A percentile compares a stretch with the other conserved stretches of the same genome.
These are phyloP conservation scores for Epinotia brunnichana DNA, from an alignment of 2,888 invertebrate species.

Conservation along the genomic window DNA sequence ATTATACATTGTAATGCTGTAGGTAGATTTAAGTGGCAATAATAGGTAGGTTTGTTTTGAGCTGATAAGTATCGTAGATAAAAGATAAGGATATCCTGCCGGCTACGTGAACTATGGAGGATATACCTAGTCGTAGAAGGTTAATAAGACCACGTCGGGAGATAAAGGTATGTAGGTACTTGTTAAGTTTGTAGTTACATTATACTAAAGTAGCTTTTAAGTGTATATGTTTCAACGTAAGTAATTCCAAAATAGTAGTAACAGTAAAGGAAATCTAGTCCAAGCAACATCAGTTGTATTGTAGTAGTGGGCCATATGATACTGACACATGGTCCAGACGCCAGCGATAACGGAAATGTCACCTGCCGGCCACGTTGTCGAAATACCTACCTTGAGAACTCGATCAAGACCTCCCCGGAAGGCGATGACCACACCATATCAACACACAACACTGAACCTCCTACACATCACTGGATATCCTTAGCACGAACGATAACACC, in stretches of 20 bases:
- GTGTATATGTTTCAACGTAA: background rate
- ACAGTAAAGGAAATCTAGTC: background rate
- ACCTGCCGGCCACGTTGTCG: constrained; percentile 35
- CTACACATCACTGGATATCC: constrained; percentile 80
- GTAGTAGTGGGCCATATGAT: constrained; percentile 20
- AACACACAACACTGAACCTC: constrained; percentile 73
- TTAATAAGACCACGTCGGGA: too few species aligned
- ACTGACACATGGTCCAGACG: constrained; percentile 24
- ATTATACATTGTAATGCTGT: background rate
- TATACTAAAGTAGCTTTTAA: background rate
- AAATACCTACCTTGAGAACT: constrained; percentile 74
- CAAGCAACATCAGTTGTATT: background rate
- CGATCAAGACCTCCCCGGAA: constrained; percentile 78
- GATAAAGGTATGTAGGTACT: background rate
- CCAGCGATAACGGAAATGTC: constrained; percentile 17
- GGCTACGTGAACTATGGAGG: background rate
- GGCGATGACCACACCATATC: constrained; percentile 83
- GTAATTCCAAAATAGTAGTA: constrained; percentile 1
- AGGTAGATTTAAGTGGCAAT: background rate
- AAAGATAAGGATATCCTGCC: constrained; percentile 10
- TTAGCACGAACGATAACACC: constrained; percentile 81
- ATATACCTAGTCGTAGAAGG: too few species aligned
- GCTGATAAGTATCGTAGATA: constrained; percentile 11
- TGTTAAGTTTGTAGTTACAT: background rate
- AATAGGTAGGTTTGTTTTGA: background rate